Conservation (phyloP, 1,140 invertebrate species). For the Lordiphosa clarofinis region DNA sequence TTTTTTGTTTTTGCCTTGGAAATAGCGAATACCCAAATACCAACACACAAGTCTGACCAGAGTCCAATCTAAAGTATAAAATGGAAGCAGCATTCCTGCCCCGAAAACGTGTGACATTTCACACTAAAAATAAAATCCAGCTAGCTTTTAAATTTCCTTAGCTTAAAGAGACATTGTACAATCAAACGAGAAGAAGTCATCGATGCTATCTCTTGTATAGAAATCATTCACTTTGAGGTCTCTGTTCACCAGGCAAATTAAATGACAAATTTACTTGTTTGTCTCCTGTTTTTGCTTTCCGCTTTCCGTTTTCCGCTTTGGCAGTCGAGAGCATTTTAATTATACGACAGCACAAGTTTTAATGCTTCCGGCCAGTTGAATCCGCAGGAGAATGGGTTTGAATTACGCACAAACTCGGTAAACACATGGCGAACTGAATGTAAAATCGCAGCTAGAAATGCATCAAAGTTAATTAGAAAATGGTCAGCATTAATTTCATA, state of each 20-base stretch:
- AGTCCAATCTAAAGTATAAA: neutral
- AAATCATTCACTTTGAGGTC: conserved; percentile 51
- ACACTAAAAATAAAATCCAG: neutral
- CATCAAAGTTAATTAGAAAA: conserved; percentile 14
- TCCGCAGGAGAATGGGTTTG: conserved; percentile 37
- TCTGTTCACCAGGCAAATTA: conserved; percentile 38
- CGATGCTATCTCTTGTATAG: conserved; percentile 22
- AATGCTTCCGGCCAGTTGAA: conserved; percentile 68
- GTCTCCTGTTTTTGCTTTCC: conserved; percentile 21
- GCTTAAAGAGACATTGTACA: conserved; percentile 26
- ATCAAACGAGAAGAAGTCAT: conserved; percentile 12
- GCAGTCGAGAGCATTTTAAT: conserved; percentile 57
- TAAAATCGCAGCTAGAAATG: conserved; percentile 33
- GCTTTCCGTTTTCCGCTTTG: conserved; percentile 15
- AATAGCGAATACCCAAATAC: conserved; percentile 35
- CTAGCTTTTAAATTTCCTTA: conserved; percentile 26
- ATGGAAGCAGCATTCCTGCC: neutral
- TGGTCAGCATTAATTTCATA: conserved; percentile 8
- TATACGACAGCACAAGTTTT: conserved; percentile 65
- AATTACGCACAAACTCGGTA: conserved; percentile 64
- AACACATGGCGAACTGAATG: conserved; percentile 45
- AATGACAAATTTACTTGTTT: conserved; percentile 58
- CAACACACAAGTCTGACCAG: conserved; percentile 8
- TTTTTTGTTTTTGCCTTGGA: conserved; percentile 1
- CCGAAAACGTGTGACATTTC: conserved; percentile 6